Evolutionary conservation across 2,888 invertebrate genomes (phyloP), one percentile per base, ranked within the genome.

Genomic region (Eilema caniola): DNA sequence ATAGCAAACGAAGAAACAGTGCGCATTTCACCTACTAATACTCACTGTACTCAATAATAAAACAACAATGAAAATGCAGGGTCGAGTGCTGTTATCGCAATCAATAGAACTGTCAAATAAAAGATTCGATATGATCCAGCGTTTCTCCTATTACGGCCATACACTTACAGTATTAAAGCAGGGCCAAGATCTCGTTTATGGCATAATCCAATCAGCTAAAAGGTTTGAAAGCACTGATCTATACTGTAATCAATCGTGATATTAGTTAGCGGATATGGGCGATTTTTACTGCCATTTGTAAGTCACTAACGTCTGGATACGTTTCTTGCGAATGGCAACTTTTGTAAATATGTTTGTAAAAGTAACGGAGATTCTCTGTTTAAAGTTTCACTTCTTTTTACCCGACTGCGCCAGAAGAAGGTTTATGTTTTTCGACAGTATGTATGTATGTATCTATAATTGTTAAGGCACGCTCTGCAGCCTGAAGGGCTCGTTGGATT

Each of bases 121-220:
- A 70, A 70, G 28, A 71, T 61, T 56, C 64, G 66, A 73, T 71
- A 71, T 78, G 82, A 82, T 78, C 70, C 74, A 79, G 73, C 79
- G 74, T 73, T 74, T 76, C 66, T 76, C 71, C 71, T 67, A 75
- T 75, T 77, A 79, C 69, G 37, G 37, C 65, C 71, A 72, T 75
- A 78, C 67, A 74, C 71, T 66, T 62, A 71, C 47, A 67, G 70
- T 80, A 82, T 80, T 67, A 77, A 77, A 80, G 71, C 69, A 79
- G 73, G 70, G 62, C 78, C 72, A 80, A 78, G 73, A 74, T 76
- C 66, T 61, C 79, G 72, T 80, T 80, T 82, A 75, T 80, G 70
- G 71, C 73, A 80, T 80, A 79, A 82, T 77, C 76, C 77, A 82
- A 82, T 82, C 83, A 75, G 79, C 82, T 82, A 82, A 82, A 80